Evolutionary conservation across 1,140 invertebrate genomes (phyloP), one percentile per base, ranked within the genome.

Genomic region (Drosophila equinoxialis): DNA sequence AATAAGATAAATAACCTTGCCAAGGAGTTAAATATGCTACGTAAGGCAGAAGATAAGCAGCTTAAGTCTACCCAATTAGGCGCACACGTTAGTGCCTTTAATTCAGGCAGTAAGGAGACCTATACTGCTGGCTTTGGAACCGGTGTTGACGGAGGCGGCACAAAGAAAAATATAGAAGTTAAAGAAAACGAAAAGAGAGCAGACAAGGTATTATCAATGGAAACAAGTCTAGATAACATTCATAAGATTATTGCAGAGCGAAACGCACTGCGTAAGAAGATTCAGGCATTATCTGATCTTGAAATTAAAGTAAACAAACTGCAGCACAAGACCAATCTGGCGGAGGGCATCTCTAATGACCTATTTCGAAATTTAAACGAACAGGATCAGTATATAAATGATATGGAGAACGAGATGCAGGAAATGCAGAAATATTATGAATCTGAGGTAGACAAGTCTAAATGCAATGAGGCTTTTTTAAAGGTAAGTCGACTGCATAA

Each of bases 351-450:
- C 1, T 64, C 75, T 2, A 41, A 23, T 6, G 60, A 68, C 6
- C 41, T 87, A 37, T 8, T 8, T 37, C 7, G 35, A 8, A 37
- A 37, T 58, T 54, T 90, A 0, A 33, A 74, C 0, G 63, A 68
- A 10, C 82, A 91, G 33, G 64, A 77, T 26, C 51, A 59, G 2
- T 75, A 79, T 45, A 79, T 91, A 35, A 17, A 57, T 13, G 65
- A 77, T 23, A 77, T 91, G 81, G 72, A 90, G 13, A 64, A 69
- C 10, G 90, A 91, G 11, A 91, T 91, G 65, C 61, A 66, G 8
- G 74, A 90, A 8, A 91, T 90, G 85, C 90, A 91, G 30, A 68
- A 62, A 1, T 91, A 78, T 67, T 91, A 91, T 64, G 86, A 90
- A 55, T 65, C 58, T 42, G 75, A 91, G 64, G 68, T 87, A 2